Conservation (phyloP, 2,888 invertebrate genomes). For the Chymomyza procnemis region DNA sequence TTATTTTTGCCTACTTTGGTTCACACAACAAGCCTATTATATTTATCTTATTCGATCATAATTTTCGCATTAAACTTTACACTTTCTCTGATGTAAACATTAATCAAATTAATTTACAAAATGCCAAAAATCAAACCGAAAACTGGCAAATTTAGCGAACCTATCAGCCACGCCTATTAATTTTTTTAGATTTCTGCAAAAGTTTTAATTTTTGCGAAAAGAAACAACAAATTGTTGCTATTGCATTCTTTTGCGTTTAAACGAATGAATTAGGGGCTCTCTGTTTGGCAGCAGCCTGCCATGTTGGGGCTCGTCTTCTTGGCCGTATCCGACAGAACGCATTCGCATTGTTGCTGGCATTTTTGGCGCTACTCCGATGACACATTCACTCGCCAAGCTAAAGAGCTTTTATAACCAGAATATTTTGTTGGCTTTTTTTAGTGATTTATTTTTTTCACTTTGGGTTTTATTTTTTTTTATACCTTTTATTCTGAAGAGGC, state of each 20-base stretch:
- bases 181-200: background rate
- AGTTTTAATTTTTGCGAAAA: background rate
- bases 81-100: background rate
- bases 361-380: conserved; percentile 47
- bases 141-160: background rate
- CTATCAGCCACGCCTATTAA: background rate
- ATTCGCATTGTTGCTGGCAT: conserved; percentile 24
- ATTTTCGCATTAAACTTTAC: background rate
- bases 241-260: conserved; percentile 11
- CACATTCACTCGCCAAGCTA: conserved; percentile 43
- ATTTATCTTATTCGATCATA: no score
- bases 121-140: background rate
- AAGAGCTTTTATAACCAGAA: conserved; percentile 54
- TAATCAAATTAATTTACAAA: background rate
- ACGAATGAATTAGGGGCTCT: no score
- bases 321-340: conserved; percentile 29
- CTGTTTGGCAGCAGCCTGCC: background rate
- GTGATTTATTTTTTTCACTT: conserved; percentile 28
- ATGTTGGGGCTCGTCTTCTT: conserved; percentile 55
- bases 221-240: background rate
- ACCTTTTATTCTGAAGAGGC: background rate
- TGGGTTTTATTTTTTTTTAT: background rate
- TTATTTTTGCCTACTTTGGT: no score
- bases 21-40: no score
- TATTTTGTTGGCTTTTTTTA: conserved; percentile 29